Evolutionary conservation across 2,888 invertebrate genomes (phyloP).

Genomic region (Napeogenes sylphis): DNA sequence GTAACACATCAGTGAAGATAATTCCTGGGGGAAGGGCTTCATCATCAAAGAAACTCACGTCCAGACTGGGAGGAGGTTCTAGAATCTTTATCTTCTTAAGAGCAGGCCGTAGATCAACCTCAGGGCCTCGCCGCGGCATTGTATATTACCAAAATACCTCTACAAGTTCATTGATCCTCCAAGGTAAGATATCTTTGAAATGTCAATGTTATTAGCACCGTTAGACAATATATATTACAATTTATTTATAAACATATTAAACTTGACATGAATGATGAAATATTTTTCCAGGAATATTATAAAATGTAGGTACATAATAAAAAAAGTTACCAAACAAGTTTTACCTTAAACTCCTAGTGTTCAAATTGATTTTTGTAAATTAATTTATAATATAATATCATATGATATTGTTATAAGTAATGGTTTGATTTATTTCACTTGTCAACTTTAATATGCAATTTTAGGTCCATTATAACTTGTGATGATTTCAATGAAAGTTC

Average conservation of each 20-base stretch:
- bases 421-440: not conserved
- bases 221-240: not conserved
- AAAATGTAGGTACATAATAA: conserved; percentile 7
- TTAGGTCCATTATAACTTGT: conserved; percentile 14
- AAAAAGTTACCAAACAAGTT: conserved; percentile 31
- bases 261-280: no score
- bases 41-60: conserved; percentile 64
- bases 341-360: conserved; percentile 9
- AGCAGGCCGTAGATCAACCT: conserved; percentile 44
- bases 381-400: not conserved
- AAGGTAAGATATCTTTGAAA: not conserved
- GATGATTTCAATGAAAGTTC: conserved; percentile 33
- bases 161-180: conserved; percentile 30
- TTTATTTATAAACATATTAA: no score
- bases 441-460: conserved; percentile 8
- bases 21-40: conserved; percentile 82
- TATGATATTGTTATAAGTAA: not conserved
- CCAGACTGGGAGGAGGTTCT: conserved; percentile 50
- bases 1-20: conserved; percentile 86
- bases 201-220: not conserved
- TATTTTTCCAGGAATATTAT: not conserved
- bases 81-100: conserved; percentile 58
- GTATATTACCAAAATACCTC: conserved; percentile 31
- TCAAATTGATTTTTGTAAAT: conserved; percentile 3
- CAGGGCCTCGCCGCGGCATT: conserved; percentile 63